These are phyloP conservation scores for Dynastes maya DNA, from an alignment of 2,888 invertebrate species.

Conservation along the genomic window DNA sequence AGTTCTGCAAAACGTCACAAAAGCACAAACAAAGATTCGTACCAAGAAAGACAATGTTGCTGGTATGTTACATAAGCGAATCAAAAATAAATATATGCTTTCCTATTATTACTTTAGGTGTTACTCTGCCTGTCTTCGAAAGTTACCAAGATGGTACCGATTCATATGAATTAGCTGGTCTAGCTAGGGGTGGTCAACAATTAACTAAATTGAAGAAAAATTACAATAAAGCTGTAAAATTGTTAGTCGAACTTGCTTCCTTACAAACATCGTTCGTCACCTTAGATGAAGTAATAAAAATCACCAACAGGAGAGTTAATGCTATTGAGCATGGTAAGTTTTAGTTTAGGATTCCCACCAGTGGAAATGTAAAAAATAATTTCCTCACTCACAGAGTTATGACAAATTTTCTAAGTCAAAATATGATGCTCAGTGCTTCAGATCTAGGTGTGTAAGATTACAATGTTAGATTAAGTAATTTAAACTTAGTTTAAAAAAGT, in stretches of 20 bases:
- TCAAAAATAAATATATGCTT: background rate
- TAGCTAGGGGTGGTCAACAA: slow-evolving; percentile 98
- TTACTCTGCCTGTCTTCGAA: slow-evolving; percentile 96
- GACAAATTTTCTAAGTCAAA: too few species aligned
- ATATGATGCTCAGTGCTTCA: too few species aligned
- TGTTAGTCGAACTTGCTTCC: slow-evolving; percentile 97
- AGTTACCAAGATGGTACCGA: slow-evolving; percentile 96
- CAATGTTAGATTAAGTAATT: too few species aligned
- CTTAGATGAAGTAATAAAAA: slow-evolving; percentile 98
- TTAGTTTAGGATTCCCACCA: slow-evolving; percentile 7
- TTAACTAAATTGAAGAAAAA: slow-evolving; percentile 97
- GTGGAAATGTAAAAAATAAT: too few species aligned
- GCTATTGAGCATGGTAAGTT: slow-evolving; percentile 96
- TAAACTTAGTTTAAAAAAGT: too few species aligned
- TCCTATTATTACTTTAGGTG: slow-evolving; percentile 76
- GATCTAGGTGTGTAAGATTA: too few species aligned
- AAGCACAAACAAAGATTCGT: slow-evolving; percentile 97
- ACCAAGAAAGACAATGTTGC: slow-evolving; percentile 99
- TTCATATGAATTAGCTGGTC: slow-evolving; percentile 95
- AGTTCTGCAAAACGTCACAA: slow-evolving; percentile 97
- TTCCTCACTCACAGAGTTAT: too few species aligned
- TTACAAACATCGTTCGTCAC: slow-evolving; percentile 99
- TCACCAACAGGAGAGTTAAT: slow-evolving; percentile 98
- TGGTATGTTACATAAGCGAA: slow-evolving; percentile 73
- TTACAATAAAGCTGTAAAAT: slow-evolving; percentile 95